Evolutionary conservation across 2,113 vertebrate species (phyloP), one percentile per base, ranked within the genome.

Genomic region (Ophiodon elongatus): DNA sequence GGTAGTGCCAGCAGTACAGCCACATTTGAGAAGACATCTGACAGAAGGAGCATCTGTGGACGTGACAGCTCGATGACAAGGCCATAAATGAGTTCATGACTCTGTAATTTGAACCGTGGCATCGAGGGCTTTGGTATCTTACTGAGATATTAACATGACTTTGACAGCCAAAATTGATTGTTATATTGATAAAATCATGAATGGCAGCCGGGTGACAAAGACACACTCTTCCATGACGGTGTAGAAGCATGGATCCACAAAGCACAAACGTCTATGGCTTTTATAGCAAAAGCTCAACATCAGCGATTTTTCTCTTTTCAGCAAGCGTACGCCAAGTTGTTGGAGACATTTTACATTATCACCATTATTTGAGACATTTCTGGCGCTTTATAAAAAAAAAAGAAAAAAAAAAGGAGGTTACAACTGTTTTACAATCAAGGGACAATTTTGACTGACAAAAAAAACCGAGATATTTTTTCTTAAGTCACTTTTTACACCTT

Each of bases 31-130:
- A 35, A 50, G 60, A 56, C 6, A 3, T 43, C 25, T 41, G 31
- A 50, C 21, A 59, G 14, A 50, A 27, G 8, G 1, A 31, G 25
- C 63, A n/a, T 57, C 57, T 43, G 19, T 14, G 25, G n/a, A 2
- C 13, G 9, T 45, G 31, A 67, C 29, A 31, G 59, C 39, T 65
- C 14, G 2, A 8, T 47, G 70, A 79, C 45, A 31, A 68, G 31
- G 56, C 62, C 35, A 29, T 54, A 50, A 80, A 80, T 76, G 19
- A 76, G 25, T 27, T 41, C 17, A 8, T 15, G 69, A 25, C 62
- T 59, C 31, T 64, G 25, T 45, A 17, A 41, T 76, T 25, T 74
- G 43, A 79, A 43, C 47, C 31, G 31, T 50, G 57, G 19, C 29
- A 76, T 29, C 10, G 4, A 23, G 73, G 77, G 50, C 31, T 71